Conservation (phyloP, 2,888 invertebrate species). For the Spodoptera picta region DNA sequence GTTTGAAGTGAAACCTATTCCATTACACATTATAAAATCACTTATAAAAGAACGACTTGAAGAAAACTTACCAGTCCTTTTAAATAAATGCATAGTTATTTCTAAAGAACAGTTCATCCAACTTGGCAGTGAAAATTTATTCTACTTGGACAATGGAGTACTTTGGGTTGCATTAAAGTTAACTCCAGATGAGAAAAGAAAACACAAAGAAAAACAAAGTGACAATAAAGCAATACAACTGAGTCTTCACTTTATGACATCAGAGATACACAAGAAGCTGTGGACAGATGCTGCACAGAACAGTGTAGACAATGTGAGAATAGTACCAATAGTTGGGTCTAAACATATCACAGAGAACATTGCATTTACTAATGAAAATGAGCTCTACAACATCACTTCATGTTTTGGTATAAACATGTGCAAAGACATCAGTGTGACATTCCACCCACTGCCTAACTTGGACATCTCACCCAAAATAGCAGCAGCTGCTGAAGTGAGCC, state of each 20-base stretch:
- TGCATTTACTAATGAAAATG: constrained; percentile 75
- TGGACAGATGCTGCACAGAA: constrained; percentile 67
- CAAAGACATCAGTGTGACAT: constrained; percentile 69
- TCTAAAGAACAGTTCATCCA: constrained; percentile 79
- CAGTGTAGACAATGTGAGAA: constrained; percentile 69
- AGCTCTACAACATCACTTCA: constrained; percentile 73
- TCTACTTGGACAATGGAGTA: constrained; percentile 81
- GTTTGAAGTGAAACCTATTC: constrained; percentile 71
- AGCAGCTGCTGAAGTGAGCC: constrained; percentile 75
- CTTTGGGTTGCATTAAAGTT: constrained; percentile 81
- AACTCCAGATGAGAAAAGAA: constrained; percentile 67
- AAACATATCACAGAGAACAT: constrained; percentile 68
- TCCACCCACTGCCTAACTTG: constrained; percentile 77
- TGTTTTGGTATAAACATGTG: constrained; percentile 68
- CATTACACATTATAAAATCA: constrained; percentile 64
- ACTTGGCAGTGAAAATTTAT: constrained; percentile 81
- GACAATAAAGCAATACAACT: constrained; percentile 64
- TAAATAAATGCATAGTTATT: constrained; percentile 79
- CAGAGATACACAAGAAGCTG: constrained; percentile 79
- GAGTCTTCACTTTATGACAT: constrained; percentile 73
- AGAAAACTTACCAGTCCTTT: constrained; percentile 68
- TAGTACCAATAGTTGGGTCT: constrained; percentile 79
- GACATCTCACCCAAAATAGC: constrained; percentile 82
- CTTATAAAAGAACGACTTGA: constrained; percentile 70
- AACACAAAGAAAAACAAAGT: constrained; percentile 61